A percentile compares a stretch with the other conserved stretches of the same genome.
Evolutionary conservation across 2,113 vertebrate species (phyloP).

Genomic region (Eudyptes chrysolophus): DNA sequence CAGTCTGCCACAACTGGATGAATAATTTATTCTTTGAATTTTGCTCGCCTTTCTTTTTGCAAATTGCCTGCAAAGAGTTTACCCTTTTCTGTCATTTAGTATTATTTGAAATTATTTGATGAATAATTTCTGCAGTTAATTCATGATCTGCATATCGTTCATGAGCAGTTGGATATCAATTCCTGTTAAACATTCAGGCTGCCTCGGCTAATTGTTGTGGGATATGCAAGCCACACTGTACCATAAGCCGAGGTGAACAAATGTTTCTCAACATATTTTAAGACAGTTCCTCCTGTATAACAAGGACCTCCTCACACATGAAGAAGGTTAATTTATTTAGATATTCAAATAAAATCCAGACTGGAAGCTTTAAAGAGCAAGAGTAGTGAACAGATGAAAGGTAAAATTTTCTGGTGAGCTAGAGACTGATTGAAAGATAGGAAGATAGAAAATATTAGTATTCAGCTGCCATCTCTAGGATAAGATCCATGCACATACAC

Average conservation of each 20-base stretch:
- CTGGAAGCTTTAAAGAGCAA: not conserved
- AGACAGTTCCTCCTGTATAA: not conserved
- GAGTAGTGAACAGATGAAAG: not conserved
- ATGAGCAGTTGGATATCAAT: not conserved
- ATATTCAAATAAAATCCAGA: not conserved
- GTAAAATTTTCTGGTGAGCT: not conserved
- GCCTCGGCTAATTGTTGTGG: not conserved
- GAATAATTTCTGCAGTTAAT: slow-evolving; percentile 26
- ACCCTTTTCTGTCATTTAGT: not conserved
- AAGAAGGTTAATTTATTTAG: not conserved
- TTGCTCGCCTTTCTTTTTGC: not conserved
- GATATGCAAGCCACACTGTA: not conserved
- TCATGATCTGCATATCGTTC: slow-evolving; percentile 21
- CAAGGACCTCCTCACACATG: not conserved
- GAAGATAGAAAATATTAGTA: not conserved
- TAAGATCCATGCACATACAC: rapidly evolving
- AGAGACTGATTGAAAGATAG: not conserved
- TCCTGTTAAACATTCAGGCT: not conserved
- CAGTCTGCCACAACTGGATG: not conserved
- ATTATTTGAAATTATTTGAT: slow-evolving; percentile 20
- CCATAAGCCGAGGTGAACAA: not conserved
- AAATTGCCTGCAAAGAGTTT: slow-evolving; percentile 9
- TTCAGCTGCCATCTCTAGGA: not conserved
- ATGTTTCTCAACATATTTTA: not conserved
- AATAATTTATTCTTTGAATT: not conserved